These are phyloP conservation scores for Neodon shergylaensis DNA, from an alignment of 2,113 vertebrate genomes.

Conservation along the genomic window DNA sequence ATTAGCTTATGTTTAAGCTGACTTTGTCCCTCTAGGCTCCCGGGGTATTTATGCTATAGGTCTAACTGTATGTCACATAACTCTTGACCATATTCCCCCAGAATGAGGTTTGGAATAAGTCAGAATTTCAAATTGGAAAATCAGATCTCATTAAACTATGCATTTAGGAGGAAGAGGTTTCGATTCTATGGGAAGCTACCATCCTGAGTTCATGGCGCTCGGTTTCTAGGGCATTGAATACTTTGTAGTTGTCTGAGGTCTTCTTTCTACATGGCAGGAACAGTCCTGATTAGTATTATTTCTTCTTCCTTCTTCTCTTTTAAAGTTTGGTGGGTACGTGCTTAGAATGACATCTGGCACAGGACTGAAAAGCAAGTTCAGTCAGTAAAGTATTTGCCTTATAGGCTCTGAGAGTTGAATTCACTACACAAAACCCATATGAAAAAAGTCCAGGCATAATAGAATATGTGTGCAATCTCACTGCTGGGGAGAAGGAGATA, in stretches of 20 bases:
- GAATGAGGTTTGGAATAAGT: background rate
- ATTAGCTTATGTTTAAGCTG: background rate
- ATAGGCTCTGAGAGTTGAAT: background rate
- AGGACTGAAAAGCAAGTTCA: background rate
- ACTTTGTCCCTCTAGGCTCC: conserved; percentile 28
- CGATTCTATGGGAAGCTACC: background rate
- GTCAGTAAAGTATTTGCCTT: background rate
- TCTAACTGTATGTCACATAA: background rate
- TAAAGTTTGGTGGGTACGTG: background rate
- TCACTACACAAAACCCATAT: background rate
- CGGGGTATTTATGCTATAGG: background rate
- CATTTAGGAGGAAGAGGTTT: conserved; percentile 21
- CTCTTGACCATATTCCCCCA: background rate
- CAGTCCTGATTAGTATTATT: background rate
- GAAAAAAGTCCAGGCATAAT: background rate
- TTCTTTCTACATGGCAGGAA: background rate
- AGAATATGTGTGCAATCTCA: background rate
- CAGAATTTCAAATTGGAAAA: conserved; percentile 25
- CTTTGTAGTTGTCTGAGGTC: background rate
- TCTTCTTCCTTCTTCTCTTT: background rate
- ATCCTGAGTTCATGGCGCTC: background rate
- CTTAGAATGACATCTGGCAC: background rate
- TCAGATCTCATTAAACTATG: background rate
- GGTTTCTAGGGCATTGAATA: background rate
- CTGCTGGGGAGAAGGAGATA: background rate